Evolutionary conservation across 1,140 invertebrate species (phyloP).

Genomic region (Apolygus lucorum): DNA sequence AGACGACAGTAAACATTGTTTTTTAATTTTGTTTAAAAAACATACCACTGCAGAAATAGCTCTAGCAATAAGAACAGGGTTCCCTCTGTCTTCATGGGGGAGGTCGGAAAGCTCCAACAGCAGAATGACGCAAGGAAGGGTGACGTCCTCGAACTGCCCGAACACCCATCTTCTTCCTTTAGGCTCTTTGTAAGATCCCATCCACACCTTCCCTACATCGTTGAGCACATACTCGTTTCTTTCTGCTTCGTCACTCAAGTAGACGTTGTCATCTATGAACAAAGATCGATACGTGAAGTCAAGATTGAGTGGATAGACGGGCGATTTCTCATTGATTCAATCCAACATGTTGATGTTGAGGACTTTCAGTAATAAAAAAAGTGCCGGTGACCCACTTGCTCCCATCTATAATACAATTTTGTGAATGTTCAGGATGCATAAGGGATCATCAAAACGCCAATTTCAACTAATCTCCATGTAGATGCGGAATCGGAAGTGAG

Average conservation of each 20-base stretch:
- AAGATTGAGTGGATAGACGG: too few species aligned
- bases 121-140: constrained; percentile 53
- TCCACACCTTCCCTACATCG: constrained; percentile 68
- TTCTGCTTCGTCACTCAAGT: constrained; percentile 53
- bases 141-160: constrained; percentile 61
- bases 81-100: constrained; percentile 54
- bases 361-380: too few species aligned
- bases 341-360: too few species aligned
- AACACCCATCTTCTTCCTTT: constrained; percentile 63
- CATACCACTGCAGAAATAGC: constrained; percentile 62
- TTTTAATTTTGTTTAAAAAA: too few species aligned
- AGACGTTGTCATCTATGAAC: constrained; percentile 51
- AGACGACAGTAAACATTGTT: background rate
- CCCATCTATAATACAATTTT: too few species aligned
- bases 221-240: constrained; percentile 63
- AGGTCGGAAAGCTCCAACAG: constrained; percentile 52
- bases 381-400: too few species aligned
- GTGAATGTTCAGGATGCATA: too few species aligned
- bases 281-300: constrained; percentile 18
- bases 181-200: constrained; percentile 54
- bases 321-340: too few species aligned
- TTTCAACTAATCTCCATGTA: too few species aligned
- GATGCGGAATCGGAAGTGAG: too few species aligned
- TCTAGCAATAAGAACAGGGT: constrained; percentile 59
- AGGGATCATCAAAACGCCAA: too few species aligned